A percentile compares a stretch with the other conserved stretches of the same genome.
phyloP scores from a whole-genome alignment of 2,888 invertebrate species.

The Brenthis hecate region DNA sequence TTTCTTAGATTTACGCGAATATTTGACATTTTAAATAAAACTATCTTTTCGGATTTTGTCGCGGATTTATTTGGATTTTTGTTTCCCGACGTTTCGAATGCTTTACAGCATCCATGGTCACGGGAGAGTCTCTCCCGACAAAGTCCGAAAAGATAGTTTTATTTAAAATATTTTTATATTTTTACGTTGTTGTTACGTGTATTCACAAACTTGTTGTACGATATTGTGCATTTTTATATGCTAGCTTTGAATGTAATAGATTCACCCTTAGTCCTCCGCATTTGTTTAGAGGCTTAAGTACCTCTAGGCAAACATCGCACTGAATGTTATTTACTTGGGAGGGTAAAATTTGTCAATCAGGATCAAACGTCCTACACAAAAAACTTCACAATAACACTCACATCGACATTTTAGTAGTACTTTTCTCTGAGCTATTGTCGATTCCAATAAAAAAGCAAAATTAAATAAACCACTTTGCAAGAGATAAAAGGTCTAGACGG shows the following conservation, averaged over 20 bases:
- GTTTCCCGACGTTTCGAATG: neutral
- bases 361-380: slow-evolving; percentile 63
- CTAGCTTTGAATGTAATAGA: slow-evolving; percentile 41
- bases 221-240: slow-evolving; percentile 29
- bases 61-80: neutral
- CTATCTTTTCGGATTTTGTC: no score
- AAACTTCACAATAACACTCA: slow-evolving; percentile 51
- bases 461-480: slow-evolving; percentile 75
- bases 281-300: slow-evolving; percentile 60
- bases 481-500: slow-evolving; percentile 78
- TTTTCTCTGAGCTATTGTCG: slow-evolving; percentile 77
- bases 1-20: no score
- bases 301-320: slow-evolving; percentile 51
- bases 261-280: slow-evolving; percentile 61
- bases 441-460: slow-evolving; percentile 77
- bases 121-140: no score
- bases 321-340: slow-evolving; percentile 65
- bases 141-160: no score
- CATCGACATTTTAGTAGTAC: slow-evolving; percentile 54
- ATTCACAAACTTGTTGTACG: slow-evolving; percentile 3
- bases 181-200: neutral
- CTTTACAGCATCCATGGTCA: no score
- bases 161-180: neutral
- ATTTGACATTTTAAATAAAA: no score
- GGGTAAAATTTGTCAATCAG: slow-evolving; percentile 75